phyloP scores from a whole-genome alignment of 2,888 invertebrate genomes.

The Patella pellucida region DNA sequence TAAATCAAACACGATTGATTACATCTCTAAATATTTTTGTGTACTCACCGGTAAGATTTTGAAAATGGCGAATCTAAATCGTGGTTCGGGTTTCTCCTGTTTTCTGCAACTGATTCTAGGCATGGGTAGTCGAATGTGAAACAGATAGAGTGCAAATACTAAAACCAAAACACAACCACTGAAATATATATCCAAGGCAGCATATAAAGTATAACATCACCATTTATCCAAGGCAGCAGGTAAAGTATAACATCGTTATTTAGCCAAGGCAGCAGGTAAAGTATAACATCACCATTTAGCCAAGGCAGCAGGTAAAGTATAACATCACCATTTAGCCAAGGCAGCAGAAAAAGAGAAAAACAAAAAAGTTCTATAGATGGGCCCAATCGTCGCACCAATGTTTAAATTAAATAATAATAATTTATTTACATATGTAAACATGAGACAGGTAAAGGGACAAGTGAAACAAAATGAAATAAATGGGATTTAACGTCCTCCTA shows the following conservation, averaged over 20 bases:
- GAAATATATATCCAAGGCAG: constrained; percentile 74
- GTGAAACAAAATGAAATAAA: too few species aligned
- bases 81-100: constrained; percentile 17
- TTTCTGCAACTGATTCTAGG: constrained; percentile 28
- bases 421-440: too few species aligned
- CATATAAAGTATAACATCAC: constrained; percentile 84
- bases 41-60: constrained; percentile 51
- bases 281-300: constrained; percentile 78
- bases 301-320: constrained; percentile 90
- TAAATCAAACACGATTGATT: too few species aligned
- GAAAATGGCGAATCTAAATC: constrained; percentile 39
- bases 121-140: constrained; percentile 37
- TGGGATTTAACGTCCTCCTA: too few species aligned
- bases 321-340: constrained; percentile 77
- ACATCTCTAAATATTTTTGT: too few species aligned
- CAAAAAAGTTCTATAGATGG: not conserved
- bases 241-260: constrained; percentile 87
- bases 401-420: too few species aligned
- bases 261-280: constrained; percentile 13
- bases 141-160: constrained; percentile 47
- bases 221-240: constrained; percentile 75
- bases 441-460: too few species aligned
- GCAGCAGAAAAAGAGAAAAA: not conserved
- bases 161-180: constrained; percentile 41
- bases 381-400: too few species aligned